Evolutionary conservation across 2,797 vertebrate genomes (phyloP), one percentile per base, ranked within the genome.

Genomic region (Avahi laniger): DNA sequence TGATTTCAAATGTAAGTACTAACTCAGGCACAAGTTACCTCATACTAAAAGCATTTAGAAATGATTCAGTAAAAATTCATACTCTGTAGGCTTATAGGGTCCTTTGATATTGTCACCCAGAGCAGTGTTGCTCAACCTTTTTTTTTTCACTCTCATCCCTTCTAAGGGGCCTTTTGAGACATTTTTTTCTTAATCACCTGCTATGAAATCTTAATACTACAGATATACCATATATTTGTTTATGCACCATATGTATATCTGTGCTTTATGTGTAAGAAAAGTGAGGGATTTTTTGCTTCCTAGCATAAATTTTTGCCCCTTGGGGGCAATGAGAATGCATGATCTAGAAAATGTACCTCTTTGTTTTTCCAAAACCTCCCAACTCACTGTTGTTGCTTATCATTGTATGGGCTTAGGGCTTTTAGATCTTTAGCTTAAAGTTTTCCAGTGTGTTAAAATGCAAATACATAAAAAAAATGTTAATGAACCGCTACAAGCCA

Each of bases 371-470:
- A 33, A 61, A 82, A 86, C 7, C 54, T 92, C 61, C 52, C 30
- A 85, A 78, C 14, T 9, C n/a, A 70, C 6, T 78, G 15, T 30
- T 52, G 76, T 33, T 80, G 33, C 14, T 93, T 72, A 76, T 15
- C 70, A 90, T 30, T 46, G 4, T 18, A 61, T 28, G 26, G 48
- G 11, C 24, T 52, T 52, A 78, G 15, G 22, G 43, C 18, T 85
- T 80, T 69, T 30, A 59, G 11, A 41, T 14, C 70, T 92, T 73
- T 65, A 52, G 48, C 22, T 87, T 76, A 41, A 96, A 57, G 79
- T 48, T 92, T 87, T 94, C 78, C 20, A 33, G 26, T 48, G n/a
- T 28, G 10, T 70, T 91, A 84, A 94, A 84, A 86, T 61, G n/a
- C 20, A 83, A 83, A 87, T 41, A 75, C 6, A 50, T 54, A 79